These are phyloP conservation scores for Cynopterus sphinx DNA, from an alignment of 2,797 vertebrate species.

Conservation along the genomic window DNA sequence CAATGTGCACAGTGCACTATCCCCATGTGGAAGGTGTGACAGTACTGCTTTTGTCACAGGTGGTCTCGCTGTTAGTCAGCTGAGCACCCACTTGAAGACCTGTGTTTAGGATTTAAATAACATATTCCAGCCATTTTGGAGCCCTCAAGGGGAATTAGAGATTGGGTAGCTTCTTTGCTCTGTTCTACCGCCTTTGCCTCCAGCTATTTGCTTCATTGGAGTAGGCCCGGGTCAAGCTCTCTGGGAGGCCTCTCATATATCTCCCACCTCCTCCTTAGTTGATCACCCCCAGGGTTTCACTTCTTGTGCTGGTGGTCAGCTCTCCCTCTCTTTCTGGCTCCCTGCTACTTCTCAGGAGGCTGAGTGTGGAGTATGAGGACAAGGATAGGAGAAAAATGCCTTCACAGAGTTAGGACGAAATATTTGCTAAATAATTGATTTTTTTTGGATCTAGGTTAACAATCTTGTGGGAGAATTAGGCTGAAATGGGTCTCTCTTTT, in stretches of 20 bases:
- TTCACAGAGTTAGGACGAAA: not conserved
- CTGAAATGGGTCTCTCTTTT: not conserved
- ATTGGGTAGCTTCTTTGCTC: not conserved
- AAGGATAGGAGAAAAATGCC: not conserved
- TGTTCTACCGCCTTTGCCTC: not conserved
- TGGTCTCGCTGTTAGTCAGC: not conserved
- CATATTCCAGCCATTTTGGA: not conserved
- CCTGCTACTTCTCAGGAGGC: not conserved
- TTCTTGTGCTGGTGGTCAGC: not conserved
- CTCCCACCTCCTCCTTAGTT: not conserved
- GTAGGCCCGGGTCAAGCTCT: not conserved
- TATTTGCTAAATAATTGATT: not conserved
- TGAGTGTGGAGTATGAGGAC: not conserved
- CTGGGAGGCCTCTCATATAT: not conserved
- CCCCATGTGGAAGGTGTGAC: not conserved
- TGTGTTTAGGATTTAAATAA: not conserved
- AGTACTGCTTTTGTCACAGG: not conserved
- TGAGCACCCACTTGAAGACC: not conserved
- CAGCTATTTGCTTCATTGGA: not conserved
- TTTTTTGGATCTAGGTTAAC: not conserved
- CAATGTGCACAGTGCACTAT: fast-evolving
- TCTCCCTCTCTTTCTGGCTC: not conserved
- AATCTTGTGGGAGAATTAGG: not conserved
- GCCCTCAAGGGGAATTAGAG: not conserved
- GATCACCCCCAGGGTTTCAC: not conserved